A percentile compares a stretch with the other conserved stretches of the same genome.
phyloP scores from a whole-genome alignment of 2,888 invertebrate genomes.

The Brassicogethes aeneus region DNA sequence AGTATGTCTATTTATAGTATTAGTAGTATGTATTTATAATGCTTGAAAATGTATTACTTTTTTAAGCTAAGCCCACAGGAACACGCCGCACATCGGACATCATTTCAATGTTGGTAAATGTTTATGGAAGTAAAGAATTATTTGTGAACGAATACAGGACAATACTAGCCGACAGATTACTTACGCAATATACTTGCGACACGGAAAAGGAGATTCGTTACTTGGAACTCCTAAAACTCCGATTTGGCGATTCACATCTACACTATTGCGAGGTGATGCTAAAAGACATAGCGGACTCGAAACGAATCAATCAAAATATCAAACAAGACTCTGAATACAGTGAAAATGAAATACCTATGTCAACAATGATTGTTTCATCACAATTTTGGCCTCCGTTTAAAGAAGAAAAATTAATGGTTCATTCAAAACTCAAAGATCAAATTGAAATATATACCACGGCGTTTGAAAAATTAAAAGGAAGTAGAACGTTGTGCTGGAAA shows the following conservation, averaged over 20 bases:
- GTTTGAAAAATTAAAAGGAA: constrained; percentile 85
- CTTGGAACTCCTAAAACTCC: constrained; percentile 83
- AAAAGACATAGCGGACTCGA: constrained; percentile 93
- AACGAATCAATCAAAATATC: constrained; percentile 80
- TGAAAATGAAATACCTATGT: constrained; percentile 50
- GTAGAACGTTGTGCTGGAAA: constrained; percentile 89
- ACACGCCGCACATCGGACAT: constrained; percentile 71
- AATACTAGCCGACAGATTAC: constrained; percentile 79
- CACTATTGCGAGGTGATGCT: constrained; percentile 99
- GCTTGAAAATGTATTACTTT: too few relatives aligned
- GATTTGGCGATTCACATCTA: constrained; percentile 93
- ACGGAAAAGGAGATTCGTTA: constrained; percentile 88
- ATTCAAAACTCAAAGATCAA: constrained; percentile 68
- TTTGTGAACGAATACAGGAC: constrained; percentile 98
- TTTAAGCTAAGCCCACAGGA: constrained; percentile 49
- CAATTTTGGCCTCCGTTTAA: constrained; percentile 98
- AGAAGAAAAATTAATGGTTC: constrained; percentile 85
- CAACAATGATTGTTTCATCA: constrained; percentile 89
- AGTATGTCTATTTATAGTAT: too few relatives aligned
- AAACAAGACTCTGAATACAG: constrained; percentile 60
- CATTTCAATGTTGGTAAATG: constrained; percentile 95
- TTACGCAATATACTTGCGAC: constrained; percentile 77
- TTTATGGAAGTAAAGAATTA: constrained; percentile 95
- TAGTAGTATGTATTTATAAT: too few relatives aligned
- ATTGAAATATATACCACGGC: constrained; percentile 80